phyloP scores from a whole-genome alignment of 2,797 vertebrate species.

The Tangara arthus region DNA sequence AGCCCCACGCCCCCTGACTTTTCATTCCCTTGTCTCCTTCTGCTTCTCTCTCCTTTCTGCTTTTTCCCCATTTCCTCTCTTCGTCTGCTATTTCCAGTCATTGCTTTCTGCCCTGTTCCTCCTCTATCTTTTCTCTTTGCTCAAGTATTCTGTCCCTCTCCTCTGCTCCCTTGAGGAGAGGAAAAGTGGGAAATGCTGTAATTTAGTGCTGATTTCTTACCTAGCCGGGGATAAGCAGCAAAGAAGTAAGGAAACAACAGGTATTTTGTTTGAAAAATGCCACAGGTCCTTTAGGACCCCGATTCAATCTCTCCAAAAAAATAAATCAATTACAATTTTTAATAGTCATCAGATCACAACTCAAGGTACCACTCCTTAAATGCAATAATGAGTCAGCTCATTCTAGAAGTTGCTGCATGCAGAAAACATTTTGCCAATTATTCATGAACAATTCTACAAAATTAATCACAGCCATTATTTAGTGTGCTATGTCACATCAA shows the following conservation, averaged over 20 bases:
- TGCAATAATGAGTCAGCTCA: background rate
- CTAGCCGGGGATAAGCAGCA: background rate
- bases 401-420: background rate
- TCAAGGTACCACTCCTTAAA: background rate
- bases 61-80: background rate
- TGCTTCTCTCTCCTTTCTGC: background rate
- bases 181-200: background rate
- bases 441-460: background rate
- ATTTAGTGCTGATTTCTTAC: background rate
- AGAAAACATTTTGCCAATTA: background rate
- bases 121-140: background rate
- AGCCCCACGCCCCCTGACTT: fast-evolving
- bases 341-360: background rate
- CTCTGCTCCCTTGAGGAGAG: background rate
- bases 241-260: background rate
- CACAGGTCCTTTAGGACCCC: background rate
- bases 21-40: background rate
- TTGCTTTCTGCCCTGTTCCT: background rate
- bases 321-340: background rate
- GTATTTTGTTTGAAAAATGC: background rate
- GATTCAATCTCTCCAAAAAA: background rate
- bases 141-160: background rate
- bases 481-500: background rate
- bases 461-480: background rate
- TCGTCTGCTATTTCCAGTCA: background rate